phyloP scores from a whole-genome alignment of 2,797 vertebrate species.

The Erpetoichthys calabaricus region DNA sequence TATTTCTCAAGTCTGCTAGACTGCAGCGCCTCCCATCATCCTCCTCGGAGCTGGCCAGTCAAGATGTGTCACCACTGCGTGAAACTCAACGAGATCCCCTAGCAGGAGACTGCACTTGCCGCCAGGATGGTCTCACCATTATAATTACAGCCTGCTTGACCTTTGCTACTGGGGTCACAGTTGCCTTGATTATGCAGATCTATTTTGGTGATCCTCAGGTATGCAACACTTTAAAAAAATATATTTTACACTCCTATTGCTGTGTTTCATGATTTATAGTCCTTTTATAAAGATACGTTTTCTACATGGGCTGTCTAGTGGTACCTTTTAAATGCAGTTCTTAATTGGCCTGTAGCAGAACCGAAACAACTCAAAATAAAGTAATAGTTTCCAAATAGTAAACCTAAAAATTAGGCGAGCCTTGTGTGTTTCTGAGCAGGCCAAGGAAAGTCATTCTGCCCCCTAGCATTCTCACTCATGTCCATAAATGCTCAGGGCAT shows the following conservation, averaged over 20 bases:
- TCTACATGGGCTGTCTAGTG: too few species aligned
- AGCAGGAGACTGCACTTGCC: conserved; percentile 73
- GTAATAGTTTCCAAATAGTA: too few species aligned
- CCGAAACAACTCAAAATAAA: too few species aligned
- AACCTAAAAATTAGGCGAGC: too few species aligned
- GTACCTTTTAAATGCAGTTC: too few species aligned
- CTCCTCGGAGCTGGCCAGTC: conserved; percentile 80
- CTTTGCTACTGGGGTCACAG: conserved; percentile 81
- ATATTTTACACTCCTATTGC: not conserved
- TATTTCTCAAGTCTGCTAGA: conserved; percentile 80
- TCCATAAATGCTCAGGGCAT: too few species aligned
- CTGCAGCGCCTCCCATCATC: conserved; percentile 90
- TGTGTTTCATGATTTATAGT: too few species aligned
- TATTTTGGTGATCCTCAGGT: conserved; percentile 93
- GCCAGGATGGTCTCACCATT: conserved; percentile 81
- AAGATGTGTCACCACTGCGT: conserved; percentile 67
- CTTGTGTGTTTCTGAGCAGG: too few species aligned
- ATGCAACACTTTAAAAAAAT: not conserved
- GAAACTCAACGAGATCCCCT: conserved; percentile 85
- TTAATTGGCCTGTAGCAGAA: too few species aligned
- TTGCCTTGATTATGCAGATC: conserved; percentile 94
- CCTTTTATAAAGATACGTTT: too few species aligned
- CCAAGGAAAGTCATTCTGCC: too few species aligned
- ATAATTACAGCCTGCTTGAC: conserved; percentile 94
- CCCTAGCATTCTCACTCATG: too few species aligned